Evolutionary conservation across 2,113 vertebrate species (phyloP).

Genomic region (Pseudolaguvia tuberculata): DNA sequence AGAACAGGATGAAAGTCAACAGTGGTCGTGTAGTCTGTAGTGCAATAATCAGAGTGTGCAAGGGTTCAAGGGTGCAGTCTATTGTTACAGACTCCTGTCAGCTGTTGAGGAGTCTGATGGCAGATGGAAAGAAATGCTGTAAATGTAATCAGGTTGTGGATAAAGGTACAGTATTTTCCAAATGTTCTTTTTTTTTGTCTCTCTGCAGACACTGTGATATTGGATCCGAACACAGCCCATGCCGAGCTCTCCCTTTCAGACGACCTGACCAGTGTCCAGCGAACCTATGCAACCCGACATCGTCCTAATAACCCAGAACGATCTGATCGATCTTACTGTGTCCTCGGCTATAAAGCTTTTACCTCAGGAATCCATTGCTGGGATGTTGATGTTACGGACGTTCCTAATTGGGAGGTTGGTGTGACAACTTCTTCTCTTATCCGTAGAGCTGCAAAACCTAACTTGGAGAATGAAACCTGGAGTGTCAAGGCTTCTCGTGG

Average conservation of each 20-base stretch:
- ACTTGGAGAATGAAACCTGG: constrained; percentile 5
- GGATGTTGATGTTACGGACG: constrained; percentile 22
- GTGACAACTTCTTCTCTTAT: constrained; percentile 15
- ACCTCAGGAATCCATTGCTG: constrained; percentile 27
- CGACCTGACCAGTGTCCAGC: constrained; percentile 32
- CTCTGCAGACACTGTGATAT: constrained; percentile 28
- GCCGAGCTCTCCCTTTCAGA: constrained; percentile 20
- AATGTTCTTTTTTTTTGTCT: neutral
- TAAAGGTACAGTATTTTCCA: neutral
- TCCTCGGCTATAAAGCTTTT: constrained; percentile 27
- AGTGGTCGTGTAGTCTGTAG: too few relatives aligned
- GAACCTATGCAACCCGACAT: neutral
- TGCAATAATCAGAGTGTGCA: too few relatives aligned
- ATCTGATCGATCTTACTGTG: constrained; percentile 23
- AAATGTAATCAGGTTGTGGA: too few relatives aligned
- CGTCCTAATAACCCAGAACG: constrained; percentile 38
- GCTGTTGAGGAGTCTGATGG: too few relatives aligned
- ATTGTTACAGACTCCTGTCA: too few relatives aligned
- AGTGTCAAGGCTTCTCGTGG: neutral
- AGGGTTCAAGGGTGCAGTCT: too few relatives aligned
- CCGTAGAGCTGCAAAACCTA: neutral
- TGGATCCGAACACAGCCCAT: constrained; percentile 38
- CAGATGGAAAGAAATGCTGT: too few relatives aligned
- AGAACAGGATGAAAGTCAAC: too few relatives aligned
- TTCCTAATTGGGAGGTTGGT: constrained; percentile 28